A percentile compares a stretch with the other conserved stretches of the same genome.
phyloP scores from a whole-genome alignment of 2,888 invertebrate genomes.

The Pollenia griseotomentosa region DNA sequence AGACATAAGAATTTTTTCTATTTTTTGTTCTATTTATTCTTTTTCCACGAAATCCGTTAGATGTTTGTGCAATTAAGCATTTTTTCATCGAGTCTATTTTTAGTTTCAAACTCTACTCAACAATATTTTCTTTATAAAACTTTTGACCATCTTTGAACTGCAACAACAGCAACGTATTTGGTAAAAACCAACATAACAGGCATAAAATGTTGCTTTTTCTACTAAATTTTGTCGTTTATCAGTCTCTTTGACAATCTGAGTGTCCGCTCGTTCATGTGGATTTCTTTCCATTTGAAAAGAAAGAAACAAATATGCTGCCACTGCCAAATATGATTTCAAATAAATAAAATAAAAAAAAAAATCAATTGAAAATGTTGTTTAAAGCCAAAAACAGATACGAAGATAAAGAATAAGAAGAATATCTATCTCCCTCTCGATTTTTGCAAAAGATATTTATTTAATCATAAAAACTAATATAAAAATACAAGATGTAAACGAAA shows the following conservation, averaged over 20 bases:
- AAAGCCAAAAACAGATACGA: conserved; percentile 62
- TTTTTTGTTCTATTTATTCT: not conserved
- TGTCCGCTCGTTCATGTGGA: conserved; percentile 6
- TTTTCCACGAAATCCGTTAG: conserved; percentile 24
- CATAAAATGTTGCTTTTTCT: conserved; percentile 22
- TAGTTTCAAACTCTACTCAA: not conserved
- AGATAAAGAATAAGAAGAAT: conserved; percentile 50
- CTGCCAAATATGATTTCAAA: conserved; percentile 64
- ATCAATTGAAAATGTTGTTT: conserved; percentile 58
- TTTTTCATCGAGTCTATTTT: conserved; percentile 33
- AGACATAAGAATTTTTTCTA: no score
- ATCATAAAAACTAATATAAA: conserved; percentile 50
- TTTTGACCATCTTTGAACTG: conserved; percentile 32
- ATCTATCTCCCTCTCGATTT: conserved; percentile 6
- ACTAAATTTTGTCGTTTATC: conserved; percentile 32
- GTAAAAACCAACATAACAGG: conserved; percentile 48
- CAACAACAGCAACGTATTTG: conserved; percentile 45
- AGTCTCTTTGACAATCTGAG: conserved; percentile 6
- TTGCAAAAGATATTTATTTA: conserved; percentile 33
- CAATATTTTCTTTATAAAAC: not conserved
- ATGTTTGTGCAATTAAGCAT: conserved; percentile 11
- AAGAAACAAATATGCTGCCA: conserved; percentile 3
- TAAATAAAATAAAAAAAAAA: conserved; percentile 26
- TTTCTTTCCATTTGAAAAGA: conserved; percentile 28
- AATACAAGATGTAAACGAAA: conserved; percentile 26